Conservation (phyloP, 1,140 invertebrate species). For the Paramacrobiotus metropolitanus region DNA sequence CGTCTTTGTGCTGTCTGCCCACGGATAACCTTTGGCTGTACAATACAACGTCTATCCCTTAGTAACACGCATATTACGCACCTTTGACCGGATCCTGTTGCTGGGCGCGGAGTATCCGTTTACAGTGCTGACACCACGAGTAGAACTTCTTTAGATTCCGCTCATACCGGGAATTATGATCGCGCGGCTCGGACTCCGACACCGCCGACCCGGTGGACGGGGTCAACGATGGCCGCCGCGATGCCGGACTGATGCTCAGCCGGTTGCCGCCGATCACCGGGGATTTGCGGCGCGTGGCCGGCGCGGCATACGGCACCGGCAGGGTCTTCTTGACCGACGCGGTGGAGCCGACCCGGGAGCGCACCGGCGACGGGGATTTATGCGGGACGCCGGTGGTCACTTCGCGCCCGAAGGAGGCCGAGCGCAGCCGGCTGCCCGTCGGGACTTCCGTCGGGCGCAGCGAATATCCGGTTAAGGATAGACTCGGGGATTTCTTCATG, state of each 20-base stretch:
- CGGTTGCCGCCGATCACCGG: background rate
- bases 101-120: background rate
- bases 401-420: background rate
- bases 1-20: background rate
- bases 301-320: background rate
- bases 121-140: background rate
- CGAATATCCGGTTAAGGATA: too few species aligned
- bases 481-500: too few species aligned
- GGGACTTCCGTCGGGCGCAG: too few species aligned
- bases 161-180: background rate
- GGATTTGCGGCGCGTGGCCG: background rate
- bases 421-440: too few species aligned
- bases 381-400: background rate
- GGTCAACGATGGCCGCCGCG: background rate
- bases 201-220: background rate
- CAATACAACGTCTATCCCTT: too few species aligned
- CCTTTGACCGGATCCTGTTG: too few species aligned
- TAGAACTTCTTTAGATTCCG: constrained; percentile 4
- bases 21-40: too few species aligned
- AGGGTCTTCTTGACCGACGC: background rate
- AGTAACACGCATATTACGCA: too few species aligned
- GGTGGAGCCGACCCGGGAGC: background rate
- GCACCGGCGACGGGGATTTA: background rate
- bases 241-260: too few species aligned
- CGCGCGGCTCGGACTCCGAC: background rate